Evolutionary conservation across 1,140 invertebrate genomes (phyloP), one percentile per base, ranked within the genome.

Genomic region (Nasonia vitripennis): DNA sequence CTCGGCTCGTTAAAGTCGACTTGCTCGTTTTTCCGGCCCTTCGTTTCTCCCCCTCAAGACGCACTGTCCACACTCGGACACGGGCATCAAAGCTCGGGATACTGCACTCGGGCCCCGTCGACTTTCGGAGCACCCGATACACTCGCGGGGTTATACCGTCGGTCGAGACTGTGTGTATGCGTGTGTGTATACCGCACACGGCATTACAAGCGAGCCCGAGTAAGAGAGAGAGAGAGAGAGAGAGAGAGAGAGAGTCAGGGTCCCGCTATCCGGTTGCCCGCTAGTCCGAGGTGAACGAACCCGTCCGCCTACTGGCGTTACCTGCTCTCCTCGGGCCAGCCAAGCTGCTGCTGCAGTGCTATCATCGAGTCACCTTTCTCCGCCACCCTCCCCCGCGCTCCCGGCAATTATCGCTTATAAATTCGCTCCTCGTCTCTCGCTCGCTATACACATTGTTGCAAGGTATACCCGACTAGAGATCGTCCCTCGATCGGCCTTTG

Each of bases 211-310:
- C 70, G 27, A 27, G 34, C 70, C 7, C 68, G 68, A 73, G 37
- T 20, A n/a, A 67, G 71, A 62, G 81, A 82, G 31, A 78, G 75
- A 34, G 75, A 67, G 71, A 62, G 81, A 82, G 31, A 78, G 75
- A 34, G 75, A n/a, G 41, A 51, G 45, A 51, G 20, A 2, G 77
- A 85, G 90, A 91, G 89, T 89, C 90, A 90, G 89, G 89, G 89
- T 92, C 91, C 92, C 91, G 92, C 92, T 92, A 92, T 92, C 90
- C 90, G 91, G 90, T 91, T 90, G 91, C 88, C 92, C 91, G 92
- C 91, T 92, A 92, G 90, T 89, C 89, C 74, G 91, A 92, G 92
- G 91, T 91, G 91, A 91, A 91, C 86, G 91, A 92, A 91, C 91
- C 89, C 91, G 90, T 88, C 91, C 90, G 91, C 91, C 92, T 91